Evolutionary conservation across 1,140 invertebrate species (phyloP).

Genomic region (Hycleus phaleratus): DNA sequence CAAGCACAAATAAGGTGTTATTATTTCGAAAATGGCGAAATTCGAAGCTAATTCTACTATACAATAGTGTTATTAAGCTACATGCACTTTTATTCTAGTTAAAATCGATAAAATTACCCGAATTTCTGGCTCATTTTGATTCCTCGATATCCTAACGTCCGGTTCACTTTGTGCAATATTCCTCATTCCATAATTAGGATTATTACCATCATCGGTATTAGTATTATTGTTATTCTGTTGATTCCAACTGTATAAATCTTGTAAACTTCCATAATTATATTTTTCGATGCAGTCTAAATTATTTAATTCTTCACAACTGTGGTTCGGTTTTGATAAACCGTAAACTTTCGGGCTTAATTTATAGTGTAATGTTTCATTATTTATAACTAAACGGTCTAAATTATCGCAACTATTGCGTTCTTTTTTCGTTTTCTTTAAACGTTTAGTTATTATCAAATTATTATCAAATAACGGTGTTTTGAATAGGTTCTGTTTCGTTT

Average conservation of each 20-base stretch:
- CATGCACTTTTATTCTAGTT: no score
- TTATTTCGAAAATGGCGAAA: no score
- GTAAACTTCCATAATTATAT: conserved; percentile 35
- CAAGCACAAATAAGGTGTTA: no score
- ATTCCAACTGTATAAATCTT: conserved; percentile 30
- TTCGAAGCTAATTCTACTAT: no score
- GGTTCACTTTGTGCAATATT: conserved; percentile 36
- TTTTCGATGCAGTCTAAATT: conserved; percentile 32
- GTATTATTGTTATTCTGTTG: conserved; percentile 1
- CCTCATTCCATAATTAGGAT: neutral
- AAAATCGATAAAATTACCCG: no score
- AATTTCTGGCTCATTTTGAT: neutral
- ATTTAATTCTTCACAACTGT: conserved; percentile 52
- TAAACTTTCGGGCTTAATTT: conserved; percentile 56
- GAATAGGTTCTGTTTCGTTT: conserved; percentile 25
- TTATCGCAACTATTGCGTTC: conserved; percentile 33
- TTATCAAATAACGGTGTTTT: conserved; percentile 29
- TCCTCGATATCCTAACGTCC: conserved; percentile 31
- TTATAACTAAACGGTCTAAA: conserved; percentile 26
- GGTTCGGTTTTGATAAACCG: conserved; percentile 40
- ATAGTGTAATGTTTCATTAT: conserved; percentile 27
- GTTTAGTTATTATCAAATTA: conserved; percentile 26
- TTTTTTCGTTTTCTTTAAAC: conserved; percentile 25
- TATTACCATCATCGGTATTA: no score
- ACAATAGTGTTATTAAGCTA: no score